Evolutionary conservation across 2,888 invertebrate species (phyloP), one percentile per base, ranked within the genome.

Genomic region (Sicus ferrugineus): DNA sequence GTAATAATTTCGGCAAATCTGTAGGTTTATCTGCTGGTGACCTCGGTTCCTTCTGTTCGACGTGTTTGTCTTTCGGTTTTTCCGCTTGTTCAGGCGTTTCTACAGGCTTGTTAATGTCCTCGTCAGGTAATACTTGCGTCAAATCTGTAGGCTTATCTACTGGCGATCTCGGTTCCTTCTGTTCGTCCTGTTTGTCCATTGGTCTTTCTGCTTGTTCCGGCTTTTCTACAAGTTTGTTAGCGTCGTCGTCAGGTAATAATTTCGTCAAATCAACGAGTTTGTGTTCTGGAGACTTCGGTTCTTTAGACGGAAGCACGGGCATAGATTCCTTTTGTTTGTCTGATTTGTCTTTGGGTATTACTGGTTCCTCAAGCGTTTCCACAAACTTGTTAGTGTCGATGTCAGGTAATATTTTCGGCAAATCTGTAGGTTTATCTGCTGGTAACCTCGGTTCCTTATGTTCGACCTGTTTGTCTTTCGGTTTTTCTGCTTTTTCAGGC

Each of bases 151-250:
- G 19, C 46, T 5, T 6, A 19, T 14, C 9, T 46, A 3, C 19
- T 31, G 31, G 34, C 2, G 30, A 23, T 31, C 5, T 31, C 14
- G 31, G 5, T 14, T 34, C 34, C 19, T 59, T 64, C 21, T 52
- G 48, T n/a, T 64, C 64, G 5, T 64, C 64, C 7, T 14, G 30
- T 14, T 50, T 64, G 30, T 30, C 30, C n/a, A 23, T 19, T 31
- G 31, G 28, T 30, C 21, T 46, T 9, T 46, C 9, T 46, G 19
- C n/a, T n/a, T 4, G 14, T 46, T 46, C 19, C 46, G 14, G 14
- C 9, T 3, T 46, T 16, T 46, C 46, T 4, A n/a, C 46, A 46
- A 46, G 6, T 14, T 3, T 46, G 4, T 46, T 19, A 11, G 6
- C 9, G 3, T 16, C 9, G 3, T 46, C 46, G n/a, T 46, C 46